These are phyloP conservation scores for Penaeus vannamei DNA, from an alignment of 1,140 invertebrate species.

Conservation along the genomic window DNA sequence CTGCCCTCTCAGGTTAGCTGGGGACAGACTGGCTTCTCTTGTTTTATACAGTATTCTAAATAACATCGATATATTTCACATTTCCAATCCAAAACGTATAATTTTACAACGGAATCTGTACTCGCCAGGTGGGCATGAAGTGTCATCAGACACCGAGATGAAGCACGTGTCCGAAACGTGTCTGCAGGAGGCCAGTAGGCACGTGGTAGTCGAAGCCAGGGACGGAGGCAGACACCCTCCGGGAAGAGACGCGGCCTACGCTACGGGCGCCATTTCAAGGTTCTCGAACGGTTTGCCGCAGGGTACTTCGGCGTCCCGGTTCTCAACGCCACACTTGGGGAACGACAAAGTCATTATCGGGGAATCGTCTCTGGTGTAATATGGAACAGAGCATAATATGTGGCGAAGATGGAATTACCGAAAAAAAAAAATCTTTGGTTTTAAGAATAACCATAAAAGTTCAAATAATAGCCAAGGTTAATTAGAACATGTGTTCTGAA, in stretches of 20 bases:
- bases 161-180: not conserved
- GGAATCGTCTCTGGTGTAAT: slow-evolving; percentile 56
- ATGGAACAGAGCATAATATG: not conserved
- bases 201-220: not conserved
- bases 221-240: not conserved
- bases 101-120: not conserved
- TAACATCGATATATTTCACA: no score
- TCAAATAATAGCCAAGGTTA: no score
- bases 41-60: not conserved
- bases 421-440: no score
- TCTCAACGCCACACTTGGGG: slow-evolving; percentile 49
- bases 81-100: not conserved
- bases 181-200: slow-evolving; percentile 5
- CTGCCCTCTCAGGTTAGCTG: slow-evolving; percentile 79
- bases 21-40: not conserved
- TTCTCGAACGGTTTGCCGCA: slow-evolving; percentile 32
- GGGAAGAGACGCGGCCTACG: slow-evolving; percentile 31
- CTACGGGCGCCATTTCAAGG: not conserved
- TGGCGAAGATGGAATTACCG: no score
- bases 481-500: no score
- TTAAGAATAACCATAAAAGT: no score
- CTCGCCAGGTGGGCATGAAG: slow-evolving; percentile 41
- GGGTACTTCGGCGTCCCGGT: slow-evolving; percentile 5
- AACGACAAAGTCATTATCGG: slow-evolving; percentile 50
- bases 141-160: slow-evolving; percentile 26